Base-by-base conservation (phyloP, 1,140 invertebrate species). In the Drosophila kanapiae region DNA sequence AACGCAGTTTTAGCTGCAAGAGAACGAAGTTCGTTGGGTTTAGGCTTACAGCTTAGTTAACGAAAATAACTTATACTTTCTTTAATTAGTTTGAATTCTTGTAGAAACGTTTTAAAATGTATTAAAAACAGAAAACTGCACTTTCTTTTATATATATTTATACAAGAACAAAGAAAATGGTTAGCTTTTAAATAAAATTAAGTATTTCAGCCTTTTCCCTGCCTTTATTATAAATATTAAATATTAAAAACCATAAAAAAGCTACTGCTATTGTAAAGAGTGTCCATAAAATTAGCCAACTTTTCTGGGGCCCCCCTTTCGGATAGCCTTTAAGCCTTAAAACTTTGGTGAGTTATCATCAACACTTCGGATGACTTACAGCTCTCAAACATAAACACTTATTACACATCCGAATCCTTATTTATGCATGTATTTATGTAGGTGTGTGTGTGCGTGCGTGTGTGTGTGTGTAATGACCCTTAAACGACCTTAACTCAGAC, bases 401-500 rank as follows among this genome's bases (percentile, higher is more conserved):
- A 56, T 56, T 56, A 56, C 53, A 56, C 65, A 27, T 56, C 18
- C 16, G 38, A 43, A 53, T 60, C 53, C 38, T 40, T 49, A 23
- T 51, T 40, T 37, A 27, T 45, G 43, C 23, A 27, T 10, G 7
- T 47, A 7, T 35, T 33, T 27, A 10, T 45, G 29, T 16, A 11
- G 14, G 18, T 64, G 7, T 42, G 18, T 47, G 9, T 31, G 40
- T 11, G 6, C n/a, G 58, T 48, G 48, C 38, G 27, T 37, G 38
- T 43, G 40, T 59, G 37, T 45, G 62, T 48, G 40, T 51, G 65
- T 83, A 80, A 84, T 84, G 81, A 84, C 76, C 81, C 76, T 80
- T 67, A 76, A 83, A 83, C 74, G 77, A 84, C 82, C 81, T 83
- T 60, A 60, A 40, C 79, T 68, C 65, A 35, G 57, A 70, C 63